Conservation (phyloP, 2,113 vertebrate genomes). For the Candoia aspera region DNA sequence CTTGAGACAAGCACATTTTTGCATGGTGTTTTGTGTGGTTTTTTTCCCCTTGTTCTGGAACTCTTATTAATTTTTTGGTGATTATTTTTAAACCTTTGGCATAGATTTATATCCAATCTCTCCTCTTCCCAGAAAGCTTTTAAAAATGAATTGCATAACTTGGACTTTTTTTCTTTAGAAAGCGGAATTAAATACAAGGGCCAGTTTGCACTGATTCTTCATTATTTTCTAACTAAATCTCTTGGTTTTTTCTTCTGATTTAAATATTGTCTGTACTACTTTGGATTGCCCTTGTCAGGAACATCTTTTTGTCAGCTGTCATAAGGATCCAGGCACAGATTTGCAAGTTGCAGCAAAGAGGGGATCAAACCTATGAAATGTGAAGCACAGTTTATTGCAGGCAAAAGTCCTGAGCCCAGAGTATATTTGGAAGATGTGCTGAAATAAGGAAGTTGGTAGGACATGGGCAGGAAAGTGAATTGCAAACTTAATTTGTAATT, state of each 20-base stretch:
- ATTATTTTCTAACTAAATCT: constrained; percentile 29
- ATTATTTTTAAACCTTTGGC: constrained; percentile 61
- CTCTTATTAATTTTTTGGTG: constrained; percentile 58
- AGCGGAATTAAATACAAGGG: constrained; percentile 40
- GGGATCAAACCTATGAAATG: neutral
- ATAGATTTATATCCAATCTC: constrained; percentile 28
- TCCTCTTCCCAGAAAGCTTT: constrained; percentile 43
- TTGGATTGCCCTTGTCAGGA: constrained; percentile 22
- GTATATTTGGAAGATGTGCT: neutral
- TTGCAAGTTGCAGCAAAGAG: neutral
- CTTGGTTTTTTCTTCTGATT: constrained; percentile 46
- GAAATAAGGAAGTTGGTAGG: neutral
- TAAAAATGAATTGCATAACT: constrained; percentile 55
- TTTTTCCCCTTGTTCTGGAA: constrained; percentile 46
- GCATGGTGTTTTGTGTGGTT: constrained; percentile 32
- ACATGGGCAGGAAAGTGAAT: neutral
- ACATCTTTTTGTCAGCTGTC: neutral
- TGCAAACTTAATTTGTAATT: neutral
- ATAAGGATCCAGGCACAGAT: neutral
- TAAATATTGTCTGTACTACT: constrained; percentile 1
- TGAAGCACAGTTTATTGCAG: neutral
- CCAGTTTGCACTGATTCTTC: neutral
- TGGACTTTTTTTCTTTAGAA: constrained; percentile 54
- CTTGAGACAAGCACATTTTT: constrained; percentile 60
- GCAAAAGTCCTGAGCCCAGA: neutral